These are phyloP conservation scores for Tachuris rubrigastra DNA, from an alignment of 2,113 vertebrate genomes.

Conservation along the genomic window DNA sequence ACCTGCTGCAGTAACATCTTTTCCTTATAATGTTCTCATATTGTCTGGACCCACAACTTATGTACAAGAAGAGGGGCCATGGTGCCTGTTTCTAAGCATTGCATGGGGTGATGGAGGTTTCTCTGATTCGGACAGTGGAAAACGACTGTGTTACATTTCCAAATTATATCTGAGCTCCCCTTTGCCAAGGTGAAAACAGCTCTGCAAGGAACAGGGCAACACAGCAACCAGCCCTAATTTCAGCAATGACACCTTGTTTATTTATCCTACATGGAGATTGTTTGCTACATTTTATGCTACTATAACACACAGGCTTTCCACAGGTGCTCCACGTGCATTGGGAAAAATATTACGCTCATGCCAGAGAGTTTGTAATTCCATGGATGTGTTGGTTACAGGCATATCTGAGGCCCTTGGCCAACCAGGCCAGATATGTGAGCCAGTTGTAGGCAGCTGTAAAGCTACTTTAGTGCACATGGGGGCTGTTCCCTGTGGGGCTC, in stretches of 20 bases:
- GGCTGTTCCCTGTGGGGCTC: not conserved
- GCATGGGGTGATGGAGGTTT: not conserved
- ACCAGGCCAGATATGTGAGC: not conserved
- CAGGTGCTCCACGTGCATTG: not conserved
- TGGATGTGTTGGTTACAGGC: not conserved
- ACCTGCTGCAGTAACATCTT: not conserved
- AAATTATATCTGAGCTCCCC: not conserved
- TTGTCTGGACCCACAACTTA: not conserved
- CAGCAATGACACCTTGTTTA: not conserved
- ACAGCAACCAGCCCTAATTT: not conserved
- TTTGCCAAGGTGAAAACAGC: not conserved
- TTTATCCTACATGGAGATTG: not conserved
- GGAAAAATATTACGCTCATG: accelerated
- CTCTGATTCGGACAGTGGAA: not conserved
- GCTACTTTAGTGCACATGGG: not conserved
- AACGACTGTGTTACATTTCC: accelerated
- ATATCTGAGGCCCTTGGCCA: not conserved
- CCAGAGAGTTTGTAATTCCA: not conserved
- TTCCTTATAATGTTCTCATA: not conserved
- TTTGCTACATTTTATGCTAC: not conserved
- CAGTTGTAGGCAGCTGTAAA: not conserved
- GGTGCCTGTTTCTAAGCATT: not conserved
- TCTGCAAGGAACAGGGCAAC: not conserved
- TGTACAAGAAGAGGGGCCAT: not conserved
- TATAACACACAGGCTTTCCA: not conserved